Evolutionary conservation across 2,113 vertebrate genomes (phyloP).

Genomic region (Delphinapterus leucas): DNA sequence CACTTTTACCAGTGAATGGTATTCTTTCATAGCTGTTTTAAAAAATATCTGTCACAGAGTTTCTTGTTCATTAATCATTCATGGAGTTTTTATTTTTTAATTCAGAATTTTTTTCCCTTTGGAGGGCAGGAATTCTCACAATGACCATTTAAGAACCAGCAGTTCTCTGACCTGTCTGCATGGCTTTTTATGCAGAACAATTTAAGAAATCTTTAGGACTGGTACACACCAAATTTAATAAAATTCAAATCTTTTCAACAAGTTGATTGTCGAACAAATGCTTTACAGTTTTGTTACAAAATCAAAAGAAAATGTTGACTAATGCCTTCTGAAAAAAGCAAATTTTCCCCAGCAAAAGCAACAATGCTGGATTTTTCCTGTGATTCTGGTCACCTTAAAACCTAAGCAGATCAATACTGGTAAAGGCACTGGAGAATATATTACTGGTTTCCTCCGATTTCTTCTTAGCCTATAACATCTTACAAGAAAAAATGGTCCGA

Average conservation of each 20-base stretch:
- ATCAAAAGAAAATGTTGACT: slow-evolving; percentile 45
- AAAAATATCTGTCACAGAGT: background rate
- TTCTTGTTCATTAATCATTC: background rate
- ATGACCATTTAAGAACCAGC: background rate
- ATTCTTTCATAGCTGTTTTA: slow-evolving; percentile 8
- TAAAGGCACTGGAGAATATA: slow-evolving; percentile 63
- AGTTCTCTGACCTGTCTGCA: background rate
- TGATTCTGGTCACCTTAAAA: slow-evolving; percentile 64
- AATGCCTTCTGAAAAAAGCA: slow-evolving; percentile 57
- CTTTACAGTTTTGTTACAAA: slow-evolving; percentile 51
- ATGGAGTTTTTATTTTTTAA: background rate
- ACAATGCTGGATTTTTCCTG: slow-evolving; percentile 7
- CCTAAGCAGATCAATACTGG: slow-evolving; percentile 43
- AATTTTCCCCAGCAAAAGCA: slow-evolving; percentile 32
- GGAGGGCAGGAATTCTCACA: background rate
- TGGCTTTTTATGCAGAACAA: background rate
- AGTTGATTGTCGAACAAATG: slow-evolving; percentile 46
- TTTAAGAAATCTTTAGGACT: background rate
- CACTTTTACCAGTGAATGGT: background rate
- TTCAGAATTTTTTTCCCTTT: background rate
- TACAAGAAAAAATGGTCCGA: slow-evolving; percentile 59
- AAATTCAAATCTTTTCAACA: background rate
- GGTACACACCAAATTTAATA: background rate
- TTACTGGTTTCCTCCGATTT: slow-evolving; percentile 60
- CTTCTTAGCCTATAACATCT: slow-evolving; percentile 69